phyloP scores from a whole-genome alignment of 1,140 invertebrate genomes.

The Bombus balteatus region DNA sequence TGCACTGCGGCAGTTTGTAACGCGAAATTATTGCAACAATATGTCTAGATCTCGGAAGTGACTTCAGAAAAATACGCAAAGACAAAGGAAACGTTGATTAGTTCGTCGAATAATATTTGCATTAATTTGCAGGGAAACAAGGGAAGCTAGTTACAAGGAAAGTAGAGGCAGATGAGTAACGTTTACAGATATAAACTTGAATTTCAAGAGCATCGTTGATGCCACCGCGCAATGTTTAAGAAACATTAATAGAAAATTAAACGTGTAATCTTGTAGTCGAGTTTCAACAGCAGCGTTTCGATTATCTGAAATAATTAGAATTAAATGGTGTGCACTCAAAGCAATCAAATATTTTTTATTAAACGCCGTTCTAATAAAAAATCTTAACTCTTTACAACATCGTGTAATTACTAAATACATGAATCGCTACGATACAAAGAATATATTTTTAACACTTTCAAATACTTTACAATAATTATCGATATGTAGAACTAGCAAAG shows the following conservation, averaged over 20 bases:
- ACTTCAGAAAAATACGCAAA: neutral
- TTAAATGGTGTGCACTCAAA: neutral
- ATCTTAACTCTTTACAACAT: neutral
- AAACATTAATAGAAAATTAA: slow-evolving; percentile 1
- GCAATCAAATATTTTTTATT: neutral
- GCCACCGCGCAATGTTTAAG: neutral
- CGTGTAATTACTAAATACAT: neutral
- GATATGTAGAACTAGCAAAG: no score
- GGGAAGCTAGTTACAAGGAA: neutral
- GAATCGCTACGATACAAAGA: neutral
- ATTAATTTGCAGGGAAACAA: neutral
- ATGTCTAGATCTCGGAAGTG: slow-evolving; percentile 1
- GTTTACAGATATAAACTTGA: neutral
- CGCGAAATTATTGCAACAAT: slow-evolving; percentile 13
- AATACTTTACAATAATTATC: no score
- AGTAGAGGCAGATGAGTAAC: neutral
- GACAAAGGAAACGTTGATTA: neutral
- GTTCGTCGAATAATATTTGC: neutral
- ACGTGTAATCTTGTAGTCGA: neutral
- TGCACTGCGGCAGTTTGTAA: neutral
- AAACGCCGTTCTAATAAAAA: neutral
- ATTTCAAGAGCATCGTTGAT: neutral
- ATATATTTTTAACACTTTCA: neutral
- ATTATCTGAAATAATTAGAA: slow-evolving; percentile 8
- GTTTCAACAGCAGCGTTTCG: neutral